Conservation (phyloP, 2,113 vertebrate genomes). For the Corapipo altera region DNA sequence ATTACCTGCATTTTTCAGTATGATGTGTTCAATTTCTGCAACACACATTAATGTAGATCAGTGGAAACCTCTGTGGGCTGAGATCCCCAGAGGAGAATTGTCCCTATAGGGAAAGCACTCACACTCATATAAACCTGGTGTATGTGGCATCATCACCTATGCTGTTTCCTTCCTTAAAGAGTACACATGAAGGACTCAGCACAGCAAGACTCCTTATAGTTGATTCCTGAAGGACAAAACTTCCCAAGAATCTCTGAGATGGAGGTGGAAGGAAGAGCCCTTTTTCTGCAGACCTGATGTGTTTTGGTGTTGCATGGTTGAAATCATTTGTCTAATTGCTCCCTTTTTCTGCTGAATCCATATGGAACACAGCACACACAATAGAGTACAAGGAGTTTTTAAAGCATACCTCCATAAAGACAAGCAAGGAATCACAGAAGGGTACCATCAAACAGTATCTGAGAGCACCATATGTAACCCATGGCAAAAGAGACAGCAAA, state of each 20-base stretch:
- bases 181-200: not conserved
- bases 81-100: not conserved
- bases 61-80: not conserved
- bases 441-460: not conserved
- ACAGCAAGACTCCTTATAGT: not conserved
- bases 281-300: not conserved
- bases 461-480: accelerated
- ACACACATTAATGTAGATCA: not conserved
- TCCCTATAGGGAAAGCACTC: not conserved
- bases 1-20: not conserved
- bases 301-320: not conserved
- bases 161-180: not conserved
- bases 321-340: not conserved
- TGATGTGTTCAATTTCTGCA: not conserved
- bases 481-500: not conserved
- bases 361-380: not conserved
- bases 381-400: not conserved
- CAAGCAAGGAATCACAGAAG: not conserved
- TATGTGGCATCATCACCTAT: not conserved
- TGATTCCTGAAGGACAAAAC: not conserved
- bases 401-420: not conserved
- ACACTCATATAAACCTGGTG: not conserved
- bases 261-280: not conserved
- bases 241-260: not conserved
- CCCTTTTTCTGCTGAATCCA: not conserved